Conservation (phyloP, 1,140 invertebrate species). For the Cryptotermes secundus region DNA sequence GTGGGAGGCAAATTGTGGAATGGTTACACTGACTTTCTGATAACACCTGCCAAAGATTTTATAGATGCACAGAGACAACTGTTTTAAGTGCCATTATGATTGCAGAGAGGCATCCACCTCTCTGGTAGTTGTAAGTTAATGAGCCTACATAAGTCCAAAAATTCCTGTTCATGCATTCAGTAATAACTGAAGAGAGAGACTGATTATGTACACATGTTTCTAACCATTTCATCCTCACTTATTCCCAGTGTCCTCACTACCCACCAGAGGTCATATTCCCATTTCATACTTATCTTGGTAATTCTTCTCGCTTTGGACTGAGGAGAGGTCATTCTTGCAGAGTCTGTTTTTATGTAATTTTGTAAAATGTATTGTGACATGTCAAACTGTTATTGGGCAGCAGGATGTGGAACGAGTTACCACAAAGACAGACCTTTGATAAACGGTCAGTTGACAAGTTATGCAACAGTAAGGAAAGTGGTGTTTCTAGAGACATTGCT, state of each 20-base stretch:
- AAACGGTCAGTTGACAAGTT: too few relatives aligned
- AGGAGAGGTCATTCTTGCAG: slow-evolving; percentile 29
- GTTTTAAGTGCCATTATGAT: slow-evolving; percentile 35
- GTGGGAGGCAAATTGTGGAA: slow-evolving; percentile 17
- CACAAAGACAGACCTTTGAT: too few relatives aligned
- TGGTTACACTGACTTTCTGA: slow-evolving; percentile 20
- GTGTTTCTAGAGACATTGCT: too few relatives aligned
- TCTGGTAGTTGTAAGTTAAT: slow-evolving; percentile 16
- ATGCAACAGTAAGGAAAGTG: too few relatives aligned
- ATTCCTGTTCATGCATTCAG: not conserved
- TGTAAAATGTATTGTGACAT: slow-evolving; percentile 33
- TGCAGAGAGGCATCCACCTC: slow-evolving; percentile 28
- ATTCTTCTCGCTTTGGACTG: slow-evolving; percentile 29
- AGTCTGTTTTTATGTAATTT: slow-evolving; percentile 34
- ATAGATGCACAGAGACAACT: slow-evolving; percentile 23
- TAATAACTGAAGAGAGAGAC: slow-evolving; percentile 18
- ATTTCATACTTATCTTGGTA: slow-evolving; percentile 32
- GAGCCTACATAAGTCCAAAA: not conserved
- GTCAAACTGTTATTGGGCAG: too few relatives aligned
- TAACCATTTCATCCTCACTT: slow-evolving; percentile 22
- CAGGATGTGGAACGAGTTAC: too few relatives aligned
- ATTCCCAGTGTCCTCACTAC: slow-evolving; percentile 7
- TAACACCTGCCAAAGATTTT: slow-evolving; percentile 22
- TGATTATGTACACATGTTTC: slow-evolving; percentile 29
- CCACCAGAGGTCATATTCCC: not conserved